These are phyloP conservation scores for Zaprionus camerounensis DNA, from an alignment of 1,140 invertebrate genomes.

Conservation along the genomic window DNA sequence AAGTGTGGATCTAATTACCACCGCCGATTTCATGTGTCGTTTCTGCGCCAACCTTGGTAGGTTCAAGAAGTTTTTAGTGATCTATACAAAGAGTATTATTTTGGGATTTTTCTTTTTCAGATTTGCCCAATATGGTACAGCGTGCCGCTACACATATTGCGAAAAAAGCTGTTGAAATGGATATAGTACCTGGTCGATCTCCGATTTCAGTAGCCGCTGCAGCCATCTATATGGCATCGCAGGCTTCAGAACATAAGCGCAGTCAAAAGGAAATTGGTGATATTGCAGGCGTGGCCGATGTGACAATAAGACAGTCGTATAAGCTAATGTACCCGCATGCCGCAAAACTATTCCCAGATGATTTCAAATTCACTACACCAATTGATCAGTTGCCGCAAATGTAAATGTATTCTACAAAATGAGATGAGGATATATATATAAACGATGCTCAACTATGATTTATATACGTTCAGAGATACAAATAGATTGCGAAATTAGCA, in stretches of 20 bases:
- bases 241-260: slow-evolving; percentile 97
- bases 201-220: slow-evolving; percentile 99
- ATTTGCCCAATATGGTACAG: slow-evolving; percentile 96
- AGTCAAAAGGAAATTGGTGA: slow-evolving; percentile 99
- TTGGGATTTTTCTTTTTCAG: slow-evolving; percentile 37
- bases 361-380: slow-evolving; percentile 97
- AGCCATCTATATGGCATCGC: slow-evolving; percentile 99
- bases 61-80: background rate
- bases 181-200: slow-evolving; percentile 99
- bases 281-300: slow-evolving; percentile 99
- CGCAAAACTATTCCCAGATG: slow-evolving; percentile 95
- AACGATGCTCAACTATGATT: slow-evolving; percentile 55
- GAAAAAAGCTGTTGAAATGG: slow-evolving; percentile 97
- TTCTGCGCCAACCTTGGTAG: slow-evolving; percentile 93
- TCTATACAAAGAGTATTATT: background rate
- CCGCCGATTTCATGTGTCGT: slow-evolving; percentile 98
- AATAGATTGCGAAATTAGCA: slow-evolving; percentile 17
- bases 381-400: slow-evolving; percentile 97
- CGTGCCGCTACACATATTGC: slow-evolving; percentile 98
- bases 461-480: slow-evolving; percentile 29
- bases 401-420: slow-evolving; percentile 81
- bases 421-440: background rate
- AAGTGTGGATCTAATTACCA: slow-evolving; percentile 98
- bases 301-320: slow-evolving; percentile 99
- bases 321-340: slow-evolving; percentile 99